Conservation (phyloP, 2,888 invertebrate genomes). For the Rosalia funebris region DNA sequence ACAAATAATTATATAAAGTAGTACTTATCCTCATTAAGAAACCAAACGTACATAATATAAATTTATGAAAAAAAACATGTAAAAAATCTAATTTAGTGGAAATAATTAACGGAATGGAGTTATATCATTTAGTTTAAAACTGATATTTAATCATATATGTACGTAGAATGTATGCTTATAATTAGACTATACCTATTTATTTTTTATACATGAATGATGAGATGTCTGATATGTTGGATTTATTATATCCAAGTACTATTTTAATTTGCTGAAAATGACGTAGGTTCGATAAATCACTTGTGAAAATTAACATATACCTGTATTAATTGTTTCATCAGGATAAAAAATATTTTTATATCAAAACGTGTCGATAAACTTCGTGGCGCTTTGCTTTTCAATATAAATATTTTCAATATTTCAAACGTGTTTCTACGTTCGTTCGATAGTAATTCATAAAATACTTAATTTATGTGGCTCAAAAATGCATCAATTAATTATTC, state of each 20-base stretch:
- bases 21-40: too few species aligned
- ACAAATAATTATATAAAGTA: too few species aligned
- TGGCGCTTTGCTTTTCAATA: not conserved
- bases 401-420: too few species aligned
- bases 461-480: not conserved
- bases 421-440: not conserved
- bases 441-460: not conserved
- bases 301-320: conserved; percentile 12
- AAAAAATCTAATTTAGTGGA: too few species aligned
- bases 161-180: too few species aligned
- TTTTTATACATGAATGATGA: not conserved
- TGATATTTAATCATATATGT: too few species aligned
- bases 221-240: not conserved
- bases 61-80: too few species aligned
- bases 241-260: conserved; percentile 15
- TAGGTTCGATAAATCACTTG: conserved; percentile 8
- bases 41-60: too few species aligned
- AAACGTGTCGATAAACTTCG: conserved; percentile 3
- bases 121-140: too few species aligned
- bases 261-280: conserved; percentile 7
- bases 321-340: conserved; percentile 1
- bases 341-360: conserved; percentile 8
- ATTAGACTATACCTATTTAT: not conserved
- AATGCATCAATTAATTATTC: not conserved
- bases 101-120: too few species aligned